These are phyloP conservation scores for Xestia rhomboidea DNA, from an alignment of 2,888 invertebrate genomes.

Conservation along the genomic window DNA sequence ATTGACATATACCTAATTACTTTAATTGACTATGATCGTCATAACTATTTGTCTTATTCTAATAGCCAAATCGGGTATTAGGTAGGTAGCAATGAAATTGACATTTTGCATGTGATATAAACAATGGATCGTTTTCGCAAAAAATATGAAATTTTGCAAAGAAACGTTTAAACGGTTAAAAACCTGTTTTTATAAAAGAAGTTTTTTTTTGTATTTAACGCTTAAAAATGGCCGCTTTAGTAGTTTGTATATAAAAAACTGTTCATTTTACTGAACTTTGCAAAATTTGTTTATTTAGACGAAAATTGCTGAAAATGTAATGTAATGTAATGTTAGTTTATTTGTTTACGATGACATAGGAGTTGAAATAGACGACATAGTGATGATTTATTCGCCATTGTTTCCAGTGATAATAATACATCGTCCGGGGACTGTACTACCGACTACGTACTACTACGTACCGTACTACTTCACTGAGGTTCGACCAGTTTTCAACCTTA, in stretches of 20 bases:
- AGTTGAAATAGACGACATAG: constrained; percentile 15
- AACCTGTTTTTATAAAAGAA: constrained; percentile 1
- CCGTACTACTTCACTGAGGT: no score
- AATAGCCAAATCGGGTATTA: constrained; percentile 60
- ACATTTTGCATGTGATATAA: constrained; percentile 62
- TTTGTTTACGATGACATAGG: constrained; percentile 17
- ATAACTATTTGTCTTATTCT: constrained; percentile 62
- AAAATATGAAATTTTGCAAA: constrained; percentile 43
- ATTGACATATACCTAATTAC: constrained; percentile 3
- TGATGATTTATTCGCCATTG: constrained; percentile 34
- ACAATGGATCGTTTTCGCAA: constrained; percentile 39
- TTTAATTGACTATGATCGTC: constrained; percentile 39
- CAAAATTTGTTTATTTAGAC: constrained; percentile 32
- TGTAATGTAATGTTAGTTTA: constrained; percentile 24
- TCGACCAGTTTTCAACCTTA: no score
- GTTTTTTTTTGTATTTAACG: background rate
- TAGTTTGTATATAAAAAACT: constrained; percentile 1
- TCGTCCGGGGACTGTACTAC: background rate
- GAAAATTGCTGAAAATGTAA: constrained; percentile 25
- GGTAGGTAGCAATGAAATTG: constrained; percentile 54
- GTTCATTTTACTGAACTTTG: constrained; percentile 29
- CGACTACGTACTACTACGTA: no score
- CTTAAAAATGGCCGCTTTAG: constrained; percentile 15
- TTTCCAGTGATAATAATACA: constrained; percentile 36
- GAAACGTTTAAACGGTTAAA: constrained; percentile 34